These are phyloP conservation scores for Crepidodera aurea DNA, from an alignment of 2,888 invertebrate genomes.

Conservation along the genomic window DNA sequence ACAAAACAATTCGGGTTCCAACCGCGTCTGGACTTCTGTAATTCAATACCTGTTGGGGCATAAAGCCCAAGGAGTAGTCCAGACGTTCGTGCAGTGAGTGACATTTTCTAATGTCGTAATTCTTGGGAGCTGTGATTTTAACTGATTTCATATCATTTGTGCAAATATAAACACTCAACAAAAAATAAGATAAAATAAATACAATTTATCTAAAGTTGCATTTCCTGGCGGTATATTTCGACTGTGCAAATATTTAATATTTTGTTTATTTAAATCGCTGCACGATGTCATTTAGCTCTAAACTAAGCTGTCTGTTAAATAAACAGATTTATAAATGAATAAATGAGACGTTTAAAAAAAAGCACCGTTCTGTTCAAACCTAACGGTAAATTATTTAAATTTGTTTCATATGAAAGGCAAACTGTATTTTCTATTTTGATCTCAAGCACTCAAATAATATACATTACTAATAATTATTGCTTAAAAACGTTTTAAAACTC, in stretches of 20 bases:
- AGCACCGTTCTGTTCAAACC: background rate
- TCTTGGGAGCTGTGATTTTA: no score
- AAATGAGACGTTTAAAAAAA: background rate
- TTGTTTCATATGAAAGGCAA: background rate
- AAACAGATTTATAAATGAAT: constrained; percentile 3
- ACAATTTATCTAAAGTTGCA: no score
- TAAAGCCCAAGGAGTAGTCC: no score
- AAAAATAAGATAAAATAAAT: no score
- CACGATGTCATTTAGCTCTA: background rate
- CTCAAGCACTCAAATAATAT: background rate
- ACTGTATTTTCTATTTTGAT: constrained; percentile 4
- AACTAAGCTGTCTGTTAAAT: background rate
- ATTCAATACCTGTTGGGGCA: no score
- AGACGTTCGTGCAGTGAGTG: no score
- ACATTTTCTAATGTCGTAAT: no score
- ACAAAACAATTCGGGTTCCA: no score
- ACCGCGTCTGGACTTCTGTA: no score
- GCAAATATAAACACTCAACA: no score
- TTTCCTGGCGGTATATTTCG: background rate
- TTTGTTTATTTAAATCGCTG: background rate
- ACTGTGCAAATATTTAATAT: background rate
- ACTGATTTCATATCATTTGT: no score
- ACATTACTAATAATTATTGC: constrained; percentile 3
- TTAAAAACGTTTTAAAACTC: constrained; percentile 8
- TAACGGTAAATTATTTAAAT: constrained; percentile 8